Evolutionary conservation across 2,888 invertebrate species (phyloP), one percentile per base, ranked within the genome.

Genomic region (Scrobipalpa costella): DNA sequence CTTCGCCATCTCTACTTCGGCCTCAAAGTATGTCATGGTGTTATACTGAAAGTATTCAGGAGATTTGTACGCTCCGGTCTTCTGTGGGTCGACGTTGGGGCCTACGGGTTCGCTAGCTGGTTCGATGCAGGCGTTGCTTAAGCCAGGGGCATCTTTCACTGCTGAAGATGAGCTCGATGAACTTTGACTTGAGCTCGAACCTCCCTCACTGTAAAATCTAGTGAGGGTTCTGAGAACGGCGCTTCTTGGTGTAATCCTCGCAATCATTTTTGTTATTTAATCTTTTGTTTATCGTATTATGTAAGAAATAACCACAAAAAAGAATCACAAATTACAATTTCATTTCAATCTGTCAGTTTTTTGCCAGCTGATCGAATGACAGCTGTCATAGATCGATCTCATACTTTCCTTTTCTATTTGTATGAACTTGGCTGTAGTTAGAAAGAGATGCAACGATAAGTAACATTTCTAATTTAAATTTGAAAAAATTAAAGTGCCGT

Each of bases 41-140:
- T 96, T 93, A 76, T 96, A 97, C 70, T 94, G 94, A 76, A 94
- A 98, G 81, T 98, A 98, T 88, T 98, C 97, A 0, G 97, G 96
- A 67, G 96, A 96, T 88, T 97, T 97, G 81, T 97, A 98, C 0
- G 93, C 92, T 9, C 93, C 94, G 64, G 90, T 82, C 82, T 96
- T 96, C 36, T 91, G 84, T 1, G 90, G 87, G 0, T 93, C 90
- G 8, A 96, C 95, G 55, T 94, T 94, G 34, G 96, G 96, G 13
- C 95, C 95, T n/a, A 95, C 94, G 38, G 94, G 92, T 64, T 88
- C 86, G 0, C 84, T 77, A 2, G 92, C 82, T 34, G 93, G 84
- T 61, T 90, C 91, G 0, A 95, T 88, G 61, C 93, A 92, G 40
- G 93, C 93, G 64, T 84, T 86, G 73, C 94, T 95, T 8, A 96